Evolutionary conservation across 2,888 invertebrate genomes (phyloP), one percentile per base, ranked within the genome.

Genomic region (Drosophila anomalipes): DNA sequence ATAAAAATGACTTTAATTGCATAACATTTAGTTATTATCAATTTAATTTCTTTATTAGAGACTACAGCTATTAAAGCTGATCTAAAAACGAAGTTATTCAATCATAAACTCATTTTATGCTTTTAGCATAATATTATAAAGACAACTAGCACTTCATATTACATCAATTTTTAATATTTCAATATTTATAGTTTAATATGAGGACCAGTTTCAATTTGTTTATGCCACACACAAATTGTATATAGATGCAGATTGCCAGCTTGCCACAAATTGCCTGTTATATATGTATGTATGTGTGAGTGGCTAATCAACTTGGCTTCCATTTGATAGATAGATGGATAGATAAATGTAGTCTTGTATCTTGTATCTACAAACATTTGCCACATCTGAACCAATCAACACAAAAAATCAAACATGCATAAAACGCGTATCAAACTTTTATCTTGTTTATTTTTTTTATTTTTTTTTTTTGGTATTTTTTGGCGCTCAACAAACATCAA

Each of bases 401-500:
- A 75, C 72, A 75, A 67, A 67, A 83, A 83, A 81, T 75, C 80
- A 77, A 87, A 82, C 77, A 82, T 82, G 82, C 83, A 83, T 84
- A 77, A 84, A 74, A 47, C 26, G 47, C 67, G 59, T 58, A 65
- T 51, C 32, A 47, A 47, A 47, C 33, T 12, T 54, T 53, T 32
- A 66, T 59, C 53, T 59, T 12, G 19, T 41, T 41, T 4, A 10
- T n/a, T n/a, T n/a, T 32, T 59, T 49, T 54, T 30, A 35, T 51
- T 37, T 30, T 33, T 69, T 57, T 58, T 59, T 5, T 22, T 22
- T 22, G 22, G 0, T n/a, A 10, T 9, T 41, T 63, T 54, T 37
- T 41, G 41, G 30, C 41, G 41, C 35, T 52, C 44, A 51, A 56
- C 57, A 78, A 74, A 85, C 70, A 73, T 76, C 74, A 71, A 74